These are phyloP conservation scores for Parasteatoda lunata DNA, from an alignment of 2,888 invertebrate genomes.

Conservation along the genomic window DNA sequence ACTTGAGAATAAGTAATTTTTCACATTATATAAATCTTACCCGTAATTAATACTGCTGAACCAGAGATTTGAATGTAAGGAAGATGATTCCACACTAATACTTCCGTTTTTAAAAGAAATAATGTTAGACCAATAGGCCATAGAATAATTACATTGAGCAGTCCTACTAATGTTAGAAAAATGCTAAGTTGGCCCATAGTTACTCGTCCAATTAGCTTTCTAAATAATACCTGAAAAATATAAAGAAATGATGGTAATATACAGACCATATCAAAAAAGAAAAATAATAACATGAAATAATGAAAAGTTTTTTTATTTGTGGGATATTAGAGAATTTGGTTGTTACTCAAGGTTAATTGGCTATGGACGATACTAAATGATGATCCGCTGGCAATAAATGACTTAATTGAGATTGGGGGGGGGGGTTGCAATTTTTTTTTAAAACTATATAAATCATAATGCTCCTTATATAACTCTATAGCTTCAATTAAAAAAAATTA, in stretches of 20 bases:
- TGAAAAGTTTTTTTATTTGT: not conserved
- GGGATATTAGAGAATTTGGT: not conserved
- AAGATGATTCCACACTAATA: conserved; percentile 85
- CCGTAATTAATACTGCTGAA: conserved; percentile 81
- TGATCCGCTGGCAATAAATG: too few relatives aligned
- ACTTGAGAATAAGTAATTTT: too few relatives aligned
- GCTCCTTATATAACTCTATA: too few relatives aligned
- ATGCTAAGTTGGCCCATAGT: conserved; percentile 93
- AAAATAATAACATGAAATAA: not conserved
- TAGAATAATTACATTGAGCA: conserved; percentile 88
- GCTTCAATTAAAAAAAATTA: too few relatives aligned
- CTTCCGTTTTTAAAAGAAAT: conserved; percentile 86
- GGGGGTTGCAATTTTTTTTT: too few relatives aligned
- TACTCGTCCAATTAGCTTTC: conserved; percentile 94
- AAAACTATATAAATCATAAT: too few relatives aligned
- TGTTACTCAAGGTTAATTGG: too few relatives aligned
- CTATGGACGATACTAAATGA: too few relatives aligned
- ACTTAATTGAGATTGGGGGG: too few relatives aligned
- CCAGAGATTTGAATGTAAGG: conserved; percentile 90
- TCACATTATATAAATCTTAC: conserved; percentile 24
- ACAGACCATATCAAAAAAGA: not conserved
- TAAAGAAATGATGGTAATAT: not conserved
- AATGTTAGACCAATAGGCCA: conserved; percentile 90
- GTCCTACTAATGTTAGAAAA: conserved; percentile 92
- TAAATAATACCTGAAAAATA: conserved; percentile 86